Evolutionary conservation across 2,113 vertebrate genomes (phyloP).

Genomic region (Gavia stellata): DNA sequence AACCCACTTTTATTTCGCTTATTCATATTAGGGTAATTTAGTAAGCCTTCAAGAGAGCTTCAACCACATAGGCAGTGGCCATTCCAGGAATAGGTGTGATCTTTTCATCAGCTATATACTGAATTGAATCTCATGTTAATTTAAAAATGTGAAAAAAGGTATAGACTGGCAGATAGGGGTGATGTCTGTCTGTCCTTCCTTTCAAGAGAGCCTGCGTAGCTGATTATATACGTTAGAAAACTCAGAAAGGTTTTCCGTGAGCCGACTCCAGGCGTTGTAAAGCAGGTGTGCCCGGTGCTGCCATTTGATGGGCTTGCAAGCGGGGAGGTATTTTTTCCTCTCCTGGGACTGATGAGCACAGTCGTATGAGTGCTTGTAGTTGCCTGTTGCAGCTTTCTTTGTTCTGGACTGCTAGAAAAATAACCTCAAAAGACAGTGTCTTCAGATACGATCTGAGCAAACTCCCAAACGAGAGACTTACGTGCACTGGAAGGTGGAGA

Average conservation of each 20-base stretch:
- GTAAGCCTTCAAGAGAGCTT: not conserved
- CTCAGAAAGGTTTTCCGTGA: not conserved
- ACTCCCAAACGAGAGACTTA: not conserved
- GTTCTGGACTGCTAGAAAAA: not conserved
- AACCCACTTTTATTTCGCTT: not conserved
- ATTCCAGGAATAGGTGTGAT: not conserved
- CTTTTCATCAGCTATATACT: too few species aligned
- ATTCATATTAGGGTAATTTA: not conserved
- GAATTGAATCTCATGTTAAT: not conserved
- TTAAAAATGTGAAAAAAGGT: not conserved
- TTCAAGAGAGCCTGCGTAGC: rapidly evolving
- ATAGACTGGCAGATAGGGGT: rapidly evolving
- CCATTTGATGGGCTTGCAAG: not conserved
- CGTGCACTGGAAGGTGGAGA: not conserved
- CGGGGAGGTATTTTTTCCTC: too few species aligned
- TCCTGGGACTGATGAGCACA: not conserved
- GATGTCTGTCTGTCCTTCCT: not conserved
- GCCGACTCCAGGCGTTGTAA: not conserved
- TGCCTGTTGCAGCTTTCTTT: not conserved
- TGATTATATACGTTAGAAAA: rapidly evolving
- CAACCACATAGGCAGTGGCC: not conserved
- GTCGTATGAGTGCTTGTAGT: not conserved
- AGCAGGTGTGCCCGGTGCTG: not conserved
- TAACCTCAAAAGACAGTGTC: not conserved
- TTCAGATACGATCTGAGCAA: not conserved